Conservation (phyloP, 2,797 vertebrate species). For the Bufotes viridis region DNA sequence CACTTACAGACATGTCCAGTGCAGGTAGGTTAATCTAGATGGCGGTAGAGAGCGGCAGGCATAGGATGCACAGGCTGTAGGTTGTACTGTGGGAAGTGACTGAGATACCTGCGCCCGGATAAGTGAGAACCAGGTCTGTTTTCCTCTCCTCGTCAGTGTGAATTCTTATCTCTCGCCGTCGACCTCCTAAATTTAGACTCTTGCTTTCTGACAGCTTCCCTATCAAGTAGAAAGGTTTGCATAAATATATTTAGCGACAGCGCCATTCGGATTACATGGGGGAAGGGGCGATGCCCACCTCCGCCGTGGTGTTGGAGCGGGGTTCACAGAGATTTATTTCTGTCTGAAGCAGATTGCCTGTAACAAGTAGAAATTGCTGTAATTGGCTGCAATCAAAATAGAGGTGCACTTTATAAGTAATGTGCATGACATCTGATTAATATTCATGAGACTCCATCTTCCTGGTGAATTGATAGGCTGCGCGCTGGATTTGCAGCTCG, state of each 20-base stretch:
- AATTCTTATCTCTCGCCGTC: not conserved
- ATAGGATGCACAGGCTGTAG: too few species aligned
- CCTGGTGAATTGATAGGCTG: not conserved
- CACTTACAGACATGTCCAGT: not conserved
- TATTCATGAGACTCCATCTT: slow-evolving; percentile 18
- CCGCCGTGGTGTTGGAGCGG: not conserved
- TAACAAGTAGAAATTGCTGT: slow-evolving; percentile 11
- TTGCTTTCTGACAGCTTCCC: not conserved
- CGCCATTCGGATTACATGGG: not conserved
- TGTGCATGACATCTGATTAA: not conserved
- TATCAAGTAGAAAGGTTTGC: slow-evolving; percentile 15
- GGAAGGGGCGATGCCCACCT: not conserved
- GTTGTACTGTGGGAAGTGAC: too few species aligned
- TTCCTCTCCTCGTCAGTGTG: slow-evolving; percentile 3
- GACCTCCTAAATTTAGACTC: slow-evolving; percentile 16
- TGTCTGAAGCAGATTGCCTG: not conserved
- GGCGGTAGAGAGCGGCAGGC: too few species aligned
- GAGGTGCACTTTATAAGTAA: not conserved
- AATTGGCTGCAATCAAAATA: slow-evolving; percentile 30
- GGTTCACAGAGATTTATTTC: not conserved
- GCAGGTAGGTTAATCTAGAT: too few species aligned
- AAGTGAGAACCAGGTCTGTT: not conserved
- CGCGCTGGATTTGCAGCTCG: not conserved
- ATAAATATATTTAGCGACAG: not conserved
- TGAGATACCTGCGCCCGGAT: not conserved